Evolutionary conservation across 2,797 vertebrate species (phyloP), one percentile per base, ranked within the genome.

Genomic region (Podarcis siculus): DNA sequence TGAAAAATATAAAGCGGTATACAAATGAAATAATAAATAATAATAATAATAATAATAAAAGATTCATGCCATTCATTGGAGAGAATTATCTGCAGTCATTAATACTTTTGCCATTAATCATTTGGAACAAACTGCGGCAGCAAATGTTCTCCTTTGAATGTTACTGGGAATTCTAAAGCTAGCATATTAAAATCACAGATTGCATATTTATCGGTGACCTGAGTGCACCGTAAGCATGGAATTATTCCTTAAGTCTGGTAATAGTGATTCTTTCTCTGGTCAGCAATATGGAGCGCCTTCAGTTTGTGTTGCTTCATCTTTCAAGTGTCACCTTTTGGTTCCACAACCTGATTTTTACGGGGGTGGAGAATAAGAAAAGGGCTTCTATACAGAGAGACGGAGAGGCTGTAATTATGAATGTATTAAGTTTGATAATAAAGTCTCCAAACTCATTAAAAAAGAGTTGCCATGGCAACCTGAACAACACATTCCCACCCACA

Each of bases 401-500:
- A 79, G 49, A 84, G 91, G 89, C 88, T 90, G 89, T 94, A 93
- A 95, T 95, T 95, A 95, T 91, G 89, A 92, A 94, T 94, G 93
- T 95, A 87, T 93, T 95, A 95, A 82, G 91, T 96, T 95, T 90
- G 85, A 86, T 94, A 92, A 89, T 86, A 49, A 94, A 94, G 75
- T 94, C 90, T 94, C 61, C 45, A 92, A 94, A 93, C 80, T 96
- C 94, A 95, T 95, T 96, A 96, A 93, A 95, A 95, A 95, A 95
- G 79, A 93, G 94, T 96, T 95, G 95, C 95, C 94, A 96, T 95
- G 91, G 96, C 93, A 97, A 97, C 96, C 77, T 92, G 87, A 73
- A 72, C 92, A 92, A 92, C 94, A 90, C 92, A 92, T 94, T 55
- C 95, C 96, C 88, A 95, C 96, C 95, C 93, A 89, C 82, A 90